Base-by-base conservation (phyloP, 2,888 invertebrate genomes). In the Julus scandinavius region DNA sequence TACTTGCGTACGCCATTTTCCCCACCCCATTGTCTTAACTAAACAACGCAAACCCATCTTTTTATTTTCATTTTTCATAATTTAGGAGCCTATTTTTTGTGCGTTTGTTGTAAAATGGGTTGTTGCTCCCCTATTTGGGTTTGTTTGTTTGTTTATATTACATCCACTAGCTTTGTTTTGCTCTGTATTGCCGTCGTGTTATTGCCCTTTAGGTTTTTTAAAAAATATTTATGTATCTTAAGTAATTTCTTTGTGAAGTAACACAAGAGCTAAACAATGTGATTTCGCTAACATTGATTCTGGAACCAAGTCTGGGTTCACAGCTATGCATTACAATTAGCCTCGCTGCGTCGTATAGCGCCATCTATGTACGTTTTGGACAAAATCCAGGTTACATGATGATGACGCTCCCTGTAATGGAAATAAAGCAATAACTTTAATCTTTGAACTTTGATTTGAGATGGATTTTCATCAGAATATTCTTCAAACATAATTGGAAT, bases 41-140 rank as follows among this genome's bases (percentile, higher is more conserved):
- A 72, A 72, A 72, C 72, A 72, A n/a, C 72, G 29, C 72, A 20
- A 72, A 20, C 72, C 72, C 72, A 29, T 72, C 72, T 72, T 72
- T 29, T 72, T 72, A 72, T 72, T 72, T 72, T 72, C 72, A 72
- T 72, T 72, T 72, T 72, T 72, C 72, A 72, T 72, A 72, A 72
- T 72, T 72, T 72, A 72, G 15, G 58, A 72, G 72, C 9, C 29
- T 72, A 29, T 29, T 29, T 29, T 72, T 72, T 72, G 20, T 29
- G 1, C 29, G n/a, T n/a, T 1, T 11, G 29, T 72, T 72, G 72
- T 72, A 11, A 72, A 72, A 72, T 72, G 72, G 20, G 72, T 72
- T 72, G 72, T 72, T 72, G 72, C 29, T 72, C 72, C 72, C 72
- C 72, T 72, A 72, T 72, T 72, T 72, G 9, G 72, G 72, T 72